phyloP scores from a whole-genome alignment of 1,140 invertebrate species.

The Drosophila rufa region DNA sequence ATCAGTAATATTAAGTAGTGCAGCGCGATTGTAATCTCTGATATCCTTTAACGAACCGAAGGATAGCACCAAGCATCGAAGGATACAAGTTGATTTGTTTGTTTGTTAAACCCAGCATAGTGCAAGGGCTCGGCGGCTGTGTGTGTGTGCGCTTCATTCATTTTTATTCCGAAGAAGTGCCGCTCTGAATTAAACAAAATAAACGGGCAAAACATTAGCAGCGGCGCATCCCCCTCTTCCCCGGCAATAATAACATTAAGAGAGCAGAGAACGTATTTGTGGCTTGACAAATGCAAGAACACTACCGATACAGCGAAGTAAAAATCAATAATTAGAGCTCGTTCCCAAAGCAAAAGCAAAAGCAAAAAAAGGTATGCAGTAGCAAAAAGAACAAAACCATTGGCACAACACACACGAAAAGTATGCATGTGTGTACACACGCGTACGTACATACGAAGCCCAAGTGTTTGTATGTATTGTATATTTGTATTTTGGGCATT shows the following conservation, averaged over 20 bases:
- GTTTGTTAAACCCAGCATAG: background rate
- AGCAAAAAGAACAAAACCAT: conserved; percentile 30
- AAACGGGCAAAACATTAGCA: background rate
- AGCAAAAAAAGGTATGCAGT: conserved; percentile 56
- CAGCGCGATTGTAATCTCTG: background rate
- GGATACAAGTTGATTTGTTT: conserved; percentile 10
- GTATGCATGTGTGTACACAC: background rate
- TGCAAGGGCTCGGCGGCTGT: conserved; percentile 11
- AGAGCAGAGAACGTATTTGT: background rate
- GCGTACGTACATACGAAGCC: conserved; percentile 7
- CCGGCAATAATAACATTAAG: conserved; percentile 9
- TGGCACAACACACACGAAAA: conserved; percentile 1
- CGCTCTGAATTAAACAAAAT: conserved; percentile 17
- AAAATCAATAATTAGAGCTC: conserved; percentile 70
- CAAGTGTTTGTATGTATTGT: conserved; percentile 16
- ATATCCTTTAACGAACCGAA: background rate
- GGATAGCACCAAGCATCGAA: background rate
- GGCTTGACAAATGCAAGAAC: conserved; percentile 22
- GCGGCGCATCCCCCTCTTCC: conserved; percentile 5
- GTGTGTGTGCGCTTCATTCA: conserved; percentile 7
- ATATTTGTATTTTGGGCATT: conserved; percentile 16
- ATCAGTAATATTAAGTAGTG: conserved; percentile 17
- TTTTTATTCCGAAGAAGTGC: conserved; percentile 12
- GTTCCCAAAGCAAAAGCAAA: conserved; percentile 36
- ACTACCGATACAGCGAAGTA: conserved; percentile 51